Percentiles rank a stretch among this genome's conserved stretches.
These are phyloP conservation scores for Nothoprocta pentlandii DNA, from an alignment of 2,113 vertebrate species.

Conservation along the genomic window DNA sequence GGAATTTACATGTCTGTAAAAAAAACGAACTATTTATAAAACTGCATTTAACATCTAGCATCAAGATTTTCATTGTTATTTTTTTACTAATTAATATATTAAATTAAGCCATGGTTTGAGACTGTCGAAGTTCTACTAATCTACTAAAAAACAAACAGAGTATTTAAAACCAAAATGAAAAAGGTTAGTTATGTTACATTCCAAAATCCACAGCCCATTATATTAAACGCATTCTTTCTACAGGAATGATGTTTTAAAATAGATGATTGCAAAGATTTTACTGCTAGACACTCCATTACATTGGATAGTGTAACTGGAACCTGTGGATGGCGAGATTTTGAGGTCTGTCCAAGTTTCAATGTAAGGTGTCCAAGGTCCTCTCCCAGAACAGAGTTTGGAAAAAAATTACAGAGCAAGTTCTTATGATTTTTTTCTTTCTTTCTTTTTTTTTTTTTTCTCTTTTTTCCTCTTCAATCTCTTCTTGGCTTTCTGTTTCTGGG, in stretches of 20 bases:
- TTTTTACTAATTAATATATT: constrained; percentile 82
- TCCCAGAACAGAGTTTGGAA: constrained; percentile 74
- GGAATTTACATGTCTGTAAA: constrained; percentile 75
- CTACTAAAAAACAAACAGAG: constrained; percentile 72
- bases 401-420: constrained; percentile 78
- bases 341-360: constrained; percentile 80
- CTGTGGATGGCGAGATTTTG: constrained; percentile 77
- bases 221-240: constrained; percentile 83
- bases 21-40: constrained; percentile 74
- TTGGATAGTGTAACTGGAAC: constrained; percentile 77
- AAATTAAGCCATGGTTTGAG: constrained; percentile 83
- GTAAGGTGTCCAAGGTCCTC: constrained; percentile 79
- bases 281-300: constrained; percentile 83
- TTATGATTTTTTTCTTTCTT: constrained; percentile 72
- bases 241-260: constrained; percentile 79
- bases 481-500: constrained; percentile 93
- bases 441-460: constrained; percentile 72
- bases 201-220: constrained; percentile 79
- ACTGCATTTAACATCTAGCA: constrained; percentile 69
- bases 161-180: constrained; percentile 76
- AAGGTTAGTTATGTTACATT: constrained; percentile 85
- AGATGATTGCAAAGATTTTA: constrained; percentile 81
- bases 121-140: constrained; percentile 76
- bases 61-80: constrained; percentile 75
- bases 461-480: constrained; percentile 84